A percentile compares a stretch with the other conserved stretches of the same genome.
phyloP scores from a whole-genome alignment of 2,797 vertebrate genomes.

The Eremophila alpestris region DNA sequence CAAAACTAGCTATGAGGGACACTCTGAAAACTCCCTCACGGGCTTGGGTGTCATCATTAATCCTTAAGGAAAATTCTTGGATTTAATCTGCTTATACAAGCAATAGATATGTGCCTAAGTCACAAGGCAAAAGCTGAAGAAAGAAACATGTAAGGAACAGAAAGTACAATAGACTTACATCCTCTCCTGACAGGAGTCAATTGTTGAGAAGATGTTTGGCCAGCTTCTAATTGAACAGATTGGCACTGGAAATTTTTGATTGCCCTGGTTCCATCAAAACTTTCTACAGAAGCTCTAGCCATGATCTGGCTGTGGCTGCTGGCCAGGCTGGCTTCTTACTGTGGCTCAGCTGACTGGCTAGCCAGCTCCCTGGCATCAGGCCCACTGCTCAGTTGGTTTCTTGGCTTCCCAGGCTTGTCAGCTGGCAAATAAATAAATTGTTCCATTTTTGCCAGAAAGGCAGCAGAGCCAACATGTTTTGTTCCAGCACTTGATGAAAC shows the following conservation, averaged over 20 bases:
- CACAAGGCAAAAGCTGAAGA: background rate
- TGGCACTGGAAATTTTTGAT: background rate
- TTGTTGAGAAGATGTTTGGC: background rate
- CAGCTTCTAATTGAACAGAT: background rate
- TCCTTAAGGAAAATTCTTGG: background rate
- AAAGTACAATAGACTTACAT: background rate
- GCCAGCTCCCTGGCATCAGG: background rate
- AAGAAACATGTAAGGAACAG: background rate
- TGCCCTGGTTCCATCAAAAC: background rate
- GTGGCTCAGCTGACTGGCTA: background rate
- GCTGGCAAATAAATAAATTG: slow-evolving; percentile 36
- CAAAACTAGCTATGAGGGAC: background rate
- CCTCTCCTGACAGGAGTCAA: background rate
- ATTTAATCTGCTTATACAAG: background rate
- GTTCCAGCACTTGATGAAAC: slow-evolving; percentile 15
- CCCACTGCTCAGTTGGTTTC: background rate
- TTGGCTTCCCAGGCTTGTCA: slow-evolving; percentile 29
- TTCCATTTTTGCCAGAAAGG: slow-evolving; percentile 47
- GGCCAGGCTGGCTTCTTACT: background rate
- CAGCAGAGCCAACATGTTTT: background rate
- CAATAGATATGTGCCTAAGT: background rate
- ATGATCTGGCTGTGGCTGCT: background rate
- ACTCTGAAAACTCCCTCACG: background rate
- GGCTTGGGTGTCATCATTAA: background rate
- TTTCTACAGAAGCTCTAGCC: background rate